A percentile compares a stretch with the other conserved stretches of the same genome.
Evolutionary conservation across 2,797 vertebrate genomes (phyloP).

Genomic region (Calcarius lapponicus): DNA sequence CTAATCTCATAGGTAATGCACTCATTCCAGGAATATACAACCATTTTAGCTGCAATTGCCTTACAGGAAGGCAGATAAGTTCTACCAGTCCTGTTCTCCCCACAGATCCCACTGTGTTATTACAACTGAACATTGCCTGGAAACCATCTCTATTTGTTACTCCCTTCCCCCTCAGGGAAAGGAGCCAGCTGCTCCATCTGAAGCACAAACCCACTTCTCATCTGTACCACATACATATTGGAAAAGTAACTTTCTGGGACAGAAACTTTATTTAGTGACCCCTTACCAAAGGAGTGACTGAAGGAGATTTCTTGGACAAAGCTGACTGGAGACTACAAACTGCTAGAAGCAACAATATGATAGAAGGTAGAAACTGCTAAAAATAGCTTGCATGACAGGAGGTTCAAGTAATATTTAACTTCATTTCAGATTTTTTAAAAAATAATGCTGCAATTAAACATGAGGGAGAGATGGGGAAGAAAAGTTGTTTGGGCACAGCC

Average conservation of each 20-base stretch:
- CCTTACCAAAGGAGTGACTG: background rate
- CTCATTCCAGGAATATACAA: slow-evolving; percentile 46
- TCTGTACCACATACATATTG: background rate
- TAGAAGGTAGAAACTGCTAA: background rate
- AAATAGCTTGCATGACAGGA: background rate
- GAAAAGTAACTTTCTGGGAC: background rate
- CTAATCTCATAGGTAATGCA: background rate
- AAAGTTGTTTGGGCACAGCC: background rate
- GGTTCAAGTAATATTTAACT: background rate
- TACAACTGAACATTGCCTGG: background rate
- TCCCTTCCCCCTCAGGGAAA: background rate
- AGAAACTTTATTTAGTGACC: background rate
- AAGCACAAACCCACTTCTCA: background rate
- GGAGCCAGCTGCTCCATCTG: background rate
- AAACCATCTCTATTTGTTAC: background rate
- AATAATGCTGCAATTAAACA: background rate
- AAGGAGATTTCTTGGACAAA: background rate
- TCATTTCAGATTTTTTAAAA: background rate
- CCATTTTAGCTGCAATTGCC: background rate
- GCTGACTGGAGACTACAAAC: background rate
- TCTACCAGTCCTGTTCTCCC: background rate
- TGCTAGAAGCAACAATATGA: background rate
- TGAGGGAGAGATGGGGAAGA: background rate
- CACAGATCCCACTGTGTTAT: background rate
- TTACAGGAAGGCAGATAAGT: slow-evolving; percentile 10